phyloP scores from a whole-genome alignment of 2,113 vertebrate genomes.

The Ctenodactylus gundi region DNA sequence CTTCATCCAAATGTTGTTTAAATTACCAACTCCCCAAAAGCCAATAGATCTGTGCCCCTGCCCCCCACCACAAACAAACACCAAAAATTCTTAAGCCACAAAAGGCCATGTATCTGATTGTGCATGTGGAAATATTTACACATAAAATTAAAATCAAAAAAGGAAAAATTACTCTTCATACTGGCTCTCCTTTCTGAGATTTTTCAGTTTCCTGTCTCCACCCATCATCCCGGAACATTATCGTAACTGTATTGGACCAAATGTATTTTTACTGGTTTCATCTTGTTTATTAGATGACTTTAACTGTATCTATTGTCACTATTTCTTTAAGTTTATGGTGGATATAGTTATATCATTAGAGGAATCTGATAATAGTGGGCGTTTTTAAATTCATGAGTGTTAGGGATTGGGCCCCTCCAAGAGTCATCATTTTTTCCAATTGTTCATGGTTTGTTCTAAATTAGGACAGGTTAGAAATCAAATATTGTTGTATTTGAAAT shows the following conservation, averaged over 20 bases:
- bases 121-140: slow-evolving; percentile 84
- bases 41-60: slow-evolving; percentile 70
- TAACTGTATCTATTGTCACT: slow-evolving; percentile 74
- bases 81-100: slow-evolving; percentile 74
- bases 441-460: slow-evolving; percentile 81
- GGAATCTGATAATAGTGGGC: slow-evolving; percentile 75
- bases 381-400: slow-evolving; percentile 76
- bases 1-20: slow-evolving; percentile 66
- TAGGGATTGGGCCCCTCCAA: slow-evolving; percentile 69
- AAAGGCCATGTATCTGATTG: slow-evolving; percentile 80
- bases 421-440: slow-evolving; percentile 77
- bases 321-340: slow-evolving; percentile 75
- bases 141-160: slow-evolving; percentile 75
- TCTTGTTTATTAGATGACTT: slow-evolving; percentile 72
- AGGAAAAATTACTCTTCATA: slow-evolving; percentile 57
- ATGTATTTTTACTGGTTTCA: slow-evolving; percentile 75
- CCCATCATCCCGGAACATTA: slow-evolving; percentile 39
- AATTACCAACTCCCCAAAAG: slow-evolving; percentile 74
- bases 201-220: slow-evolving; percentile 48
- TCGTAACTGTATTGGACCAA: slow-evolving; percentile 69
- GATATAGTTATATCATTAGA: slow-evolving; percentile 78
- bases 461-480: slow-evolving; percentile 46
- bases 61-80: not conserved
- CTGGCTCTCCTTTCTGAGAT: slow-evolving; percentile 57
- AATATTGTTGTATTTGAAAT: slow-evolving; percentile 20